phyloP scores from a whole-genome alignment of 2,888 invertebrate genomes.

The Erebia epiphron region DNA sequence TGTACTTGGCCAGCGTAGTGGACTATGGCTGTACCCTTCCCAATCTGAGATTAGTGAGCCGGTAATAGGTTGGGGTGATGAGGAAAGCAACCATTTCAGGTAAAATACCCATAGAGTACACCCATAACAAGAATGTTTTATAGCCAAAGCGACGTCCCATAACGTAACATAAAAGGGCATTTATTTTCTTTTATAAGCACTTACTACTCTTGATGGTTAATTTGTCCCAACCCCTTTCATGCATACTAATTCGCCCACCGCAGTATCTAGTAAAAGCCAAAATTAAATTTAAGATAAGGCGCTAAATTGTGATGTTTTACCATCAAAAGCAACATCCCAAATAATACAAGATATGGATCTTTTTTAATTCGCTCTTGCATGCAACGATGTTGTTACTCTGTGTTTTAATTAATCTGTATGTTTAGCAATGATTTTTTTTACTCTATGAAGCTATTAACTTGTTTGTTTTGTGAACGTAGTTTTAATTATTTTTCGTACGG shows the following conservation, averaged over 20 bases:
- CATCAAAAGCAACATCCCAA: background rate
- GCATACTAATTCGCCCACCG: slow-evolving; percentile 28
- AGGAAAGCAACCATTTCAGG: too few relatives aligned
- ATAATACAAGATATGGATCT: too few relatives aligned
- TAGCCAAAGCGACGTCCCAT: background rate
- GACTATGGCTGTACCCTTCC: too few relatives aligned
- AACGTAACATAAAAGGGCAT: background rate
- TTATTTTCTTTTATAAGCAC: slow-evolving; percentile 16
- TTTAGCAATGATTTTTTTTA: background rate
- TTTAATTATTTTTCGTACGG: too few relatives aligned
- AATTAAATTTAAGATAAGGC: slow-evolving; percentile 14
- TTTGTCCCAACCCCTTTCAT: slow-evolving; percentile 24
- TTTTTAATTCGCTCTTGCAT: background rate
- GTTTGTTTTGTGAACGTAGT: background rate
- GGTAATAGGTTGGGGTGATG: too few relatives aligned
- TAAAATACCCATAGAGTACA: background rate
- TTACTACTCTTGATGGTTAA: slow-evolving; percentile 23
- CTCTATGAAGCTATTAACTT: too few relatives aligned
- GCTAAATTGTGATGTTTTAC: slow-evolving; percentile 1
- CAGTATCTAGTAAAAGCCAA: slow-evolving; percentile 1
- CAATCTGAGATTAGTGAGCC: too few relatives aligned
- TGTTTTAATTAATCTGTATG: background rate
- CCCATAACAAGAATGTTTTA: background rate
- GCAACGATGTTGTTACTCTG: background rate
- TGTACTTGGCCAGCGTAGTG: too few relatives aligned